A percentile compares a stretch with the other conserved stretches of the same genome.
Evolutionary conservation across 2,888 invertebrate genomes (phyloP).

Genomic region (Netelia inedita): DNA sequence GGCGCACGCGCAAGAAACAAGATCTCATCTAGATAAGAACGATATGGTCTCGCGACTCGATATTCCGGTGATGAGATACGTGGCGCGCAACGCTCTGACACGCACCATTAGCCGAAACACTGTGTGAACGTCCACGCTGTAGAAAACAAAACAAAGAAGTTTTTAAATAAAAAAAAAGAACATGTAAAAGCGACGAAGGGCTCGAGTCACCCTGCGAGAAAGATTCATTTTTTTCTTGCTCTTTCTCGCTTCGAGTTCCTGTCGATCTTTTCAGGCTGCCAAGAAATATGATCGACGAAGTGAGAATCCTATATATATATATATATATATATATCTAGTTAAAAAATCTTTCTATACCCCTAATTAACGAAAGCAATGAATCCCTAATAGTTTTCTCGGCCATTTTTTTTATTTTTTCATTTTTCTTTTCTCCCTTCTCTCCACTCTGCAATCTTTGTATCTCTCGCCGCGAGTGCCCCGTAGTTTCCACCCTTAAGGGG

Average conservation of each 20-base stretch:
- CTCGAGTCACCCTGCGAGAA: slow-evolving; percentile 65
- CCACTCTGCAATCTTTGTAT: slow-evolving; percentile 36
- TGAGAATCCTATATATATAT: slow-evolving; percentile 3
- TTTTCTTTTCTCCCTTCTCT: neutral
- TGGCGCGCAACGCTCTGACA: slow-evolving; percentile 76
- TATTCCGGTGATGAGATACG: slow-evolving; percentile 50
- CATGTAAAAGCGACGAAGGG: slow-evolving; percentile 49
- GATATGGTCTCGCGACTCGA: slow-evolving; percentile 75
- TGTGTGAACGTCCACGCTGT: slow-evolving; percentile 60
- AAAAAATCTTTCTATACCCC: slow-evolving; percentile 46
- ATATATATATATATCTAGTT: neutral
- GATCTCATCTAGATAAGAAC: slow-evolving; percentile 84
- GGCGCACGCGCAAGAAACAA: slow-evolving; percentile 81
- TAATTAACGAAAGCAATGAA: slow-evolving; percentile 56
- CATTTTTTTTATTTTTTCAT: slow-evolving; percentile 21
- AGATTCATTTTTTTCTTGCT: slow-evolving; percentile 58
- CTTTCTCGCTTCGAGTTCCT: slow-evolving; percentile 10
- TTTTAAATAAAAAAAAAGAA: slow-evolving; percentile 45
- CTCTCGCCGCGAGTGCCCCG: neutral
- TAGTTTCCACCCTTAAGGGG: slow-evolving; percentile 11
- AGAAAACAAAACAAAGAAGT: slow-evolving; percentile 63
- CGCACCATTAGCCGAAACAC: slow-evolving; percentile 79
- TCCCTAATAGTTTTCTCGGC: slow-evolving; percentile 19
- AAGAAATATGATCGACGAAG: slow-evolving; percentile 57
- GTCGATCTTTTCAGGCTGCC: slow-evolving; percentile 46